Percentiles rank a stretch among this genome's conserved stretches.
Conservation (phyloP, 2,888 invertebrate genomes). For the Chloroclysta siterata region DNA sequence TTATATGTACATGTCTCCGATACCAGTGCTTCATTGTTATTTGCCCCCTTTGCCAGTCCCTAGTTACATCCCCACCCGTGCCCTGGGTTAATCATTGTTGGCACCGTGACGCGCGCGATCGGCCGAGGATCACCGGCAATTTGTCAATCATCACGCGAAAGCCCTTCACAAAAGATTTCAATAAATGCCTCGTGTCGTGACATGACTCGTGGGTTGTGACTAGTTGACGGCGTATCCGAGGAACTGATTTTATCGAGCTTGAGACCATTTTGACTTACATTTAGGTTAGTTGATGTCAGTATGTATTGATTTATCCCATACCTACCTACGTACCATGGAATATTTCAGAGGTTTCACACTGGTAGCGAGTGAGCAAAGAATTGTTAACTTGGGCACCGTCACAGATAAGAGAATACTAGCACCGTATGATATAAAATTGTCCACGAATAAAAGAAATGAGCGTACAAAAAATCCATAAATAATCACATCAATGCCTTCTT, state of each 20-base stretch:
- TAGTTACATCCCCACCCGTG: slow-evolving; percentile 11
- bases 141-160: slow-evolving; percentile 76
- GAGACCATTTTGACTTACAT: slow-evolving; percentile 2
- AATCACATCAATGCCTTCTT: slow-evolving; percentile 6
- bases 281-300: too few species aligned
- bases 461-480: too few species aligned
- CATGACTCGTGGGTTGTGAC: slow-evolving; percentile 33
- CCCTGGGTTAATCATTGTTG: slow-evolving; percentile 64
- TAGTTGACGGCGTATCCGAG: slow-evolving; percentile 34
- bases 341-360: too few species aligned
- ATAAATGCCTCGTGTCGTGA: slow-evolving; percentile 54
- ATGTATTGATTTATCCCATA: too few species aligned
- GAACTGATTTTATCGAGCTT: slow-evolving; percentile 33
- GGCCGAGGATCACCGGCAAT: slow-evolving; percentile 69
- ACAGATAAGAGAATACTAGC: too few species aligned
- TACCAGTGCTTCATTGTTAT: too few species aligned
- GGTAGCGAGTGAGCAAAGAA: too few species aligned
- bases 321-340: too few species aligned
- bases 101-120: slow-evolving; percentile 59
- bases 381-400: too few species aligned
- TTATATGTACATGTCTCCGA: too few species aligned
- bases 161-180: slow-evolving; percentile 64
- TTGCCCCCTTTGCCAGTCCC: not conserved
- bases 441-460: too few species aligned
- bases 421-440: too few species aligned